phyloP scores from a whole-genome alignment of 1,140 invertebrate species.

The Heliothis virescens region DNA sequence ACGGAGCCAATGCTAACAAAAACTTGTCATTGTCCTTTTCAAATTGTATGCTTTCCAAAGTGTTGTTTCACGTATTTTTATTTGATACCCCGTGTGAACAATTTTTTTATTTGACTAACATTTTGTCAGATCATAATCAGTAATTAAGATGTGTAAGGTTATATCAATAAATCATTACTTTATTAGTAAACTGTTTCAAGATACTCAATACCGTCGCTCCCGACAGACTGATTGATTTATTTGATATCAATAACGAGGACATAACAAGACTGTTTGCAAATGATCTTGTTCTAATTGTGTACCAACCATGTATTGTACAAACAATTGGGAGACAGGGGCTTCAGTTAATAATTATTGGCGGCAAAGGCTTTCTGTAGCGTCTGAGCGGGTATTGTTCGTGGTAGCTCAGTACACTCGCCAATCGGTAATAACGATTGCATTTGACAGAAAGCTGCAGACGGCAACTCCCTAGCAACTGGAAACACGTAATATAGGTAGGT shows the following conservation, averaged over 20 bases:
- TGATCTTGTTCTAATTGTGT: background rate
- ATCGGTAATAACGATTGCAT: constrained; percentile 51
- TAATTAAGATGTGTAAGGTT: no score
- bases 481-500: constrained; percentile 6
- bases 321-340: constrained; percentile 3
- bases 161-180: constrained; percentile 21
- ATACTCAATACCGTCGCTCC: background rate
- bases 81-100: no score
- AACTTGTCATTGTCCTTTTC: constrained; percentile 49
- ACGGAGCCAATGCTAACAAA: constrained; percentile 41
- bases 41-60: constrained; percentile 15
- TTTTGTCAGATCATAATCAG: background rate
- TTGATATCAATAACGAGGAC: no score
- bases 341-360: constrained; percentile 30
- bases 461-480: constrained; percentile 18
- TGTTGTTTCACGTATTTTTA: constrained; percentile 22
- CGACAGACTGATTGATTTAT: no score
- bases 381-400: constrained; percentile 34
- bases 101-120: background rate
- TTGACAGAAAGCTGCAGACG: constrained; percentile 50
- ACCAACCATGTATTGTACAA: background rate
- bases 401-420: constrained; percentile 17
- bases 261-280: no score
- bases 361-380: constrained; percentile 19
- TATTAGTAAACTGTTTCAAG: constrained; percentile 13